These are phyloP conservation scores for Centropus bengalensis DNA, from an alignment of 2,113 vertebrate species.

Conservation along the genomic window DNA sequence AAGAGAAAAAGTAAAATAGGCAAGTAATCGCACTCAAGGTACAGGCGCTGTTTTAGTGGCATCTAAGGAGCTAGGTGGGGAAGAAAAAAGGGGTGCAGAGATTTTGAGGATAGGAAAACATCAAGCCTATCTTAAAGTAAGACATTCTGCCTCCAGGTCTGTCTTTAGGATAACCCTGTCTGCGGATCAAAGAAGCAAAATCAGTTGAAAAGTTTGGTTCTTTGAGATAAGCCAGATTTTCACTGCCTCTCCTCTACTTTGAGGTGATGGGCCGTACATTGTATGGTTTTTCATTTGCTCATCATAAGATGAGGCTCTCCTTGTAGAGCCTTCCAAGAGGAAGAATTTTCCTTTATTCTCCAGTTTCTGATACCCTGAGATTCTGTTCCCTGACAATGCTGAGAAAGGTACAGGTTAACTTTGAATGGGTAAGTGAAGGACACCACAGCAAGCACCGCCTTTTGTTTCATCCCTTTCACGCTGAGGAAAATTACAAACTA, in stretches of 20 bases:
- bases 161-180: not conserved
- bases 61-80: not conserved
- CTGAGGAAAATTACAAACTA: not conserved
- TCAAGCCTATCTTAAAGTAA: conserved; percentile 18
- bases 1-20: not conserved
- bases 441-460: not conserved
- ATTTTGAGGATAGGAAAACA: not conserved
- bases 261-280: not conserved
- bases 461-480: not conserved
- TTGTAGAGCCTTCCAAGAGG: not conserved
- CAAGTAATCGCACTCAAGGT: not conserved
- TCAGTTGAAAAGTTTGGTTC: not conserved
- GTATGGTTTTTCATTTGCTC: not conserved
- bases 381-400: not conserved
- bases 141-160: not conserved
- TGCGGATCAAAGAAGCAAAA: conserved; percentile 30
- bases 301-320: not conserved
- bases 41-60: not conserved
- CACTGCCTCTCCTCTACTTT: not conserved
- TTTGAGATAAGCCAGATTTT: conserved; percentile 27
- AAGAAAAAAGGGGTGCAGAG: not conserved
- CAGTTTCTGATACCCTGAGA: not conserved
- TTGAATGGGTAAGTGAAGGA: not conserved
- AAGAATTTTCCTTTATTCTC: not conserved
- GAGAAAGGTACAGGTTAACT: not conserved